Evolutionary conservation across 2,113 vertebrate genomes (phyloP).

Genomic region (Microtus ochrogaster): DNA sequence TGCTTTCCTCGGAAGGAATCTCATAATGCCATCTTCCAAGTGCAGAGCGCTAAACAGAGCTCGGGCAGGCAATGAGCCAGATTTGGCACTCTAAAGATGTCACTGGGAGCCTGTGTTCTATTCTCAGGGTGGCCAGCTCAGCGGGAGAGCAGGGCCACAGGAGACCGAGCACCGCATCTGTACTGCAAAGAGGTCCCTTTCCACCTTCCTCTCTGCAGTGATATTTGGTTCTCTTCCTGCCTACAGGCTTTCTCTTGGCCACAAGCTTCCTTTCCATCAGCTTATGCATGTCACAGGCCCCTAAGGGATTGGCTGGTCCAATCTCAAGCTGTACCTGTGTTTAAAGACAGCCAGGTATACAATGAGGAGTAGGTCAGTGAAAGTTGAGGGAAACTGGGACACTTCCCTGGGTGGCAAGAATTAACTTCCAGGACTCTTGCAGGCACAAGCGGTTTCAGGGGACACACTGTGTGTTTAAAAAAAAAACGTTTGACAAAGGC

Average conservation of each 20-base stretch:
- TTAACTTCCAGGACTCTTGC: slow-evolving; percentile 60
- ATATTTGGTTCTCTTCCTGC: background rate
- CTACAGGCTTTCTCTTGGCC: background rate
- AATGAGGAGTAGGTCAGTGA: slow-evolving; percentile 39
- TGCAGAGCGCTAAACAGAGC: background rate
- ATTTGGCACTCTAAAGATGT: background rate
- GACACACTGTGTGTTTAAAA: slow-evolving; percentile 42
- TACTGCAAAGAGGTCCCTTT: background rate
- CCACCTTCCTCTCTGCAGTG: background rate
- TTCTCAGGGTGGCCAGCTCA: background rate
- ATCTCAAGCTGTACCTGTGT: background rate
- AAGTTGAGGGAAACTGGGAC: slow-evolving; percentile 73
- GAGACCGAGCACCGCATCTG: background rate
- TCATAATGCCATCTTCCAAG: slow-evolving; percentile 62
- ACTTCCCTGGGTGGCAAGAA: slow-evolving; percentile 61
- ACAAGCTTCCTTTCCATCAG: background rate
- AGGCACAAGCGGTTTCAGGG: slow-evolving; percentile 44
- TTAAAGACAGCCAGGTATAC: slow-evolving; percentile 47
- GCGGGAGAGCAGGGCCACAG: background rate
- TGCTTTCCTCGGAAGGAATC: slow-evolving; percentile 61
- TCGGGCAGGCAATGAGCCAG: slow-evolving; percentile 10
- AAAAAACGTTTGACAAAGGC: slow-evolving; percentile 60
- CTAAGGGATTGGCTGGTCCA: background rate
- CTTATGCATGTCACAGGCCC: background rate
- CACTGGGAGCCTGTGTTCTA: background rate